These are phyloP conservation scores for Pseudopipra pipra DNA, from an alignment of 2,113 vertebrate species.

Conservation along the genomic window DNA sequence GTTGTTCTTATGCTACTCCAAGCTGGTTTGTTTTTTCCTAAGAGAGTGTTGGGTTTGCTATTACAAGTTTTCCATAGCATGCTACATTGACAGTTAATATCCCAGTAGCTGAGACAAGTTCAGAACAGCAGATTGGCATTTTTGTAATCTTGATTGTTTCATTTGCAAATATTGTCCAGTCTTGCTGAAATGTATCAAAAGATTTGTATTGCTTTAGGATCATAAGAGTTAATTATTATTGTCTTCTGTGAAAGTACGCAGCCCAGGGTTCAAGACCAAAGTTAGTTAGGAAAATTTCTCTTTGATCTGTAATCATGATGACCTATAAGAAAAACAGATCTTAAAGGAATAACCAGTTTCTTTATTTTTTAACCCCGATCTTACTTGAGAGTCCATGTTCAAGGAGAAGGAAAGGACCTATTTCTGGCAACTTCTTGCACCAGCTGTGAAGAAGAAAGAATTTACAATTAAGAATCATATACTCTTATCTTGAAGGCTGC, in stretches of 20 bases:
- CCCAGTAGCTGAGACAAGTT: not conserved
- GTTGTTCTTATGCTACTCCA: not conserved
- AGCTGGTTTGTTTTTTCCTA: not conserved
- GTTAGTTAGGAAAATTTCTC: not conserved
- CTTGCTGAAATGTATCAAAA: not conserved
- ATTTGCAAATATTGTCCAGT: not conserved
- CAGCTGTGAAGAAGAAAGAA: not conserved
- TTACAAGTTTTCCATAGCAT: not conserved
- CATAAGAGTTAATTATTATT: not conserved
- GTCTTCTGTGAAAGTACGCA: not conserved
- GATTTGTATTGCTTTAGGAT: not conserved
- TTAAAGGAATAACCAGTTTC: not conserved
- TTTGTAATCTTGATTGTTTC: not conserved
- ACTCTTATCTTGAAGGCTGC: not conserved
- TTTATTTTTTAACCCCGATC: not conserved
- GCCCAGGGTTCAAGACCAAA: not conserved
- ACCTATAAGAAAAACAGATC: not conserved
- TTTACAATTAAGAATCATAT: not conserved
- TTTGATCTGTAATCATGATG: not conserved
- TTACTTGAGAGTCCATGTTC: not conserved
- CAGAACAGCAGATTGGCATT: not conserved
- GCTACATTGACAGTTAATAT: not conserved
- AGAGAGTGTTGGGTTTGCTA: not conserved
- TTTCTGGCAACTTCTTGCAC: not conserved
- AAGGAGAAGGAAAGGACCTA: not conserved